These are phyloP conservation scores for Tetragonisca angustula DNA, from an alignment of 2,888 invertebrate genomes.

Conservation along the genomic window DNA sequence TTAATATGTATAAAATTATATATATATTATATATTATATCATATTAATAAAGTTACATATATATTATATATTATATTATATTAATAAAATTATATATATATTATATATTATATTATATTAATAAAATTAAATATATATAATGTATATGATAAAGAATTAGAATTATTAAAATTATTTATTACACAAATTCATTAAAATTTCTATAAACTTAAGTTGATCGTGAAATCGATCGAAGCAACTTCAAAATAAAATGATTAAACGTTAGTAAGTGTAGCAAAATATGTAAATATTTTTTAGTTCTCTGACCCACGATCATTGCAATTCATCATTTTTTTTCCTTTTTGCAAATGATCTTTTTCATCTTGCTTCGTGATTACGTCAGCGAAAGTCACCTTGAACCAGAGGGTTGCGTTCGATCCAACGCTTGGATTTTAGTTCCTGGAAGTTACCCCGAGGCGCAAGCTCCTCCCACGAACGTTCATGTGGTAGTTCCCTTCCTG, in stretches of 20 bases:
- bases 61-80: no score
- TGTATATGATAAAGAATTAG: no score
- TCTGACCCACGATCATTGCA: background rate
- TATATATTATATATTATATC: no score
- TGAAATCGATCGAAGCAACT: background rate
- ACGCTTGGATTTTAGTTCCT: conserved; percentile 38
- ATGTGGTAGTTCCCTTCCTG: conserved; percentile 22
- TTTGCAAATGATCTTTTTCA: background rate
- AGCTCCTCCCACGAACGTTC: conserved; percentile 35
- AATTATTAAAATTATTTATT: no score
- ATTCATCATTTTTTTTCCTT: background rate
- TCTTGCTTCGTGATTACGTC: conserved; percentile 6
- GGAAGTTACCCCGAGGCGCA: conserved; percentile 52
- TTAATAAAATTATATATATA: no score
- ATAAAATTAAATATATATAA: no score
- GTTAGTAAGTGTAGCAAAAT: background rate
- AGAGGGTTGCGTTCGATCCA: conserved; percentile 51
- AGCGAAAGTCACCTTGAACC: conserved; percentile 60
- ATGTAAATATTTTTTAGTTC: no score
- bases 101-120: no score
- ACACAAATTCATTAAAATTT: background rate
- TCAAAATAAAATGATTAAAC: background rate
- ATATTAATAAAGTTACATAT: no score
- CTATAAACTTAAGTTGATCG: background rate
- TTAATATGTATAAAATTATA: no score